Evolutionary conservation across 2,797 vertebrate genomes (phyloP), one percentile per base, ranked within the genome.

Genomic region (Sylvilagus floridanus): DNA sequence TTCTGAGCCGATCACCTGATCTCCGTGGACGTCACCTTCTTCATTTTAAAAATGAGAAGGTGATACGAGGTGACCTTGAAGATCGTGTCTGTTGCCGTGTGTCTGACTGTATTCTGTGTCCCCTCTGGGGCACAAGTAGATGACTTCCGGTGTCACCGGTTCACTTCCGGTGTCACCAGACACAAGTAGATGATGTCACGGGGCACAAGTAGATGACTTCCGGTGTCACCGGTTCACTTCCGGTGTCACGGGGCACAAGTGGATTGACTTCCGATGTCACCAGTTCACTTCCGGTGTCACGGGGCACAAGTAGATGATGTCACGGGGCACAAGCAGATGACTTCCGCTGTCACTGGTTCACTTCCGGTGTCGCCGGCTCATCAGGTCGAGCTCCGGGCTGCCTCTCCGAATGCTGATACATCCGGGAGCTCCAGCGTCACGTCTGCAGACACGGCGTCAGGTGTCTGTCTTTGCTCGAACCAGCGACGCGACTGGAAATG

Each of bases 31-130:
- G 13, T 86, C 32, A 85, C 47, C 96, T 94, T 66, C 73, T 42
- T 95, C 87, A 84, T 71, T 85, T 90, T 76, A 92, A 82, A 94
- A 92, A 68, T 7, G n/a, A 93, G 50, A 88, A 76, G 28, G 22
- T 90, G 83, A 72, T 54, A 17, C 8, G 86, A 94, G 21, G 63
- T 75, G 42, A 79, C 66, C 84, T 91, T 87, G 69, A 85, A 63
- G 62, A 88, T 88, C 69, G 96, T 87, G 26, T 66, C n/a, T 88
- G 72, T 8, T 90, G 81, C 81, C 75, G n/a, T 62, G 93, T 57
- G 89, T 78, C 87, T 32, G 22, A 47, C n/a, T 69, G 32, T 35
- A 54, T 83, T 78, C 32, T 96, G 30, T 37, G 95, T 95, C 57
- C 42, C 89, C 35, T 35, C 42, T 84, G 73, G 24, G 66, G 73